Percentiles rank a stretch among this genome's conserved stretches.
phyloP scores from a whole-genome alignment of 2,797 vertebrate species.

The Falco columbarius region DNA sequence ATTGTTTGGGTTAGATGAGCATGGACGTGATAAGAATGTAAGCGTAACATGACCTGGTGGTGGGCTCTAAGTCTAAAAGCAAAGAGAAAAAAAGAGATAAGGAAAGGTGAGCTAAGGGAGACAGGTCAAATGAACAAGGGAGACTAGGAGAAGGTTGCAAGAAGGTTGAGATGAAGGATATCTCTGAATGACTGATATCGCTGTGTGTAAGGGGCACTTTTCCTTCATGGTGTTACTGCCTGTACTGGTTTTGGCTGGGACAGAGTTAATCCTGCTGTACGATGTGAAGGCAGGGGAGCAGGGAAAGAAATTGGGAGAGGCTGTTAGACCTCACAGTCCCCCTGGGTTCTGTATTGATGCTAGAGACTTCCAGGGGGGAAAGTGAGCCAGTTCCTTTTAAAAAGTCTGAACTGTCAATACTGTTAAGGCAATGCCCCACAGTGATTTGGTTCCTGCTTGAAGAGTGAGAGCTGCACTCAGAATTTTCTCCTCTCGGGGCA shows the following conservation, averaged over 20 bases:
- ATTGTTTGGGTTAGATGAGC: not conserved
- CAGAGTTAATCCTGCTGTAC: not conserved
- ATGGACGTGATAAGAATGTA: not conserved
- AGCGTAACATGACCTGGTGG: not conserved
- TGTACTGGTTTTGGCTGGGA: not conserved
- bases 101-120: not conserved
- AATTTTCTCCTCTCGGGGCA: not conserved
- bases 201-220: not conserved
- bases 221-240: not conserved
- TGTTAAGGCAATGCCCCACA: not conserved
- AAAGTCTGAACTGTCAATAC: constrained; percentile 9
- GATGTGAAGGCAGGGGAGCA: not conserved
- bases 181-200: not conserved
- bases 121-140: not conserved
- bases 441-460: constrained; percentile 22
- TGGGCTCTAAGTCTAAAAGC: not conserved
- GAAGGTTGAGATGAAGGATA: not conserved
- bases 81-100: not conserved
- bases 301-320: not conserved
- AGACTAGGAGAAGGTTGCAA: not conserved
- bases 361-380: not conserved
- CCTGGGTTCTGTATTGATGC: not conserved
- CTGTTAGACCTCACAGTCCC: not conserved
- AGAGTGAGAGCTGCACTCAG: not conserved
- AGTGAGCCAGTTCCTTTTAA: not conserved